Evolutionary conservation across 2,888 invertebrate species (phyloP).

Genomic region (Hypomecis atomaria): DNA sequence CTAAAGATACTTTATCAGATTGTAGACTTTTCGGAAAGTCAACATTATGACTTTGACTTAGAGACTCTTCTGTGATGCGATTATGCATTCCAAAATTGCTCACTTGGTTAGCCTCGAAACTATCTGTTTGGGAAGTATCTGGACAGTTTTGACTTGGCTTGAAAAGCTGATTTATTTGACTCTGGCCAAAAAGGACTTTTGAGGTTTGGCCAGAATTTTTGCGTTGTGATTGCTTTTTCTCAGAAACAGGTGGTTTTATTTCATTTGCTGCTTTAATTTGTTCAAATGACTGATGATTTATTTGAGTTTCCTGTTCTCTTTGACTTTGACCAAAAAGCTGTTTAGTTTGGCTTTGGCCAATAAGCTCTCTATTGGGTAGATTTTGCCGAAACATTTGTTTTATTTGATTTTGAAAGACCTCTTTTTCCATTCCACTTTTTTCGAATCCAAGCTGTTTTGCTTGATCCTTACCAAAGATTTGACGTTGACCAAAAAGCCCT

Average conservation of each 20-base stretch:
- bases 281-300: no score
- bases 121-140: neutral
- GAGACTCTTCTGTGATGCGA: constrained; percentile 1
- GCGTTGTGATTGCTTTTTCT: no score
- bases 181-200: no score
- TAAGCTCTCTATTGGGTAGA: neutral
- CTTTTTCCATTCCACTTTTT: neutral
- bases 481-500: neutral
- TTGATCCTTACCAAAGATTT: neutral
- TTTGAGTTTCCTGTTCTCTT: neutral
- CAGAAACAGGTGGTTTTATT: no score
- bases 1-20: neutral
- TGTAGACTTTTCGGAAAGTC: constrained; percentile 3
- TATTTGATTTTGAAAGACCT: constrained; percentile 4
- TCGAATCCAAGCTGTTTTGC: neutral
- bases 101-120: neutral
- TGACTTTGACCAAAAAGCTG: neutral
- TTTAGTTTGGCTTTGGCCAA: constrained; percentile 1
- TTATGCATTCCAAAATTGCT: neutral
- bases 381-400: neutral
- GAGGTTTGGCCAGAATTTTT: no score
- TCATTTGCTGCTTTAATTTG: no score
- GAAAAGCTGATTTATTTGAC: neutral
- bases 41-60: constrained; percentile 1
- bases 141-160: neutral